Evolutionary conservation across 1,140 invertebrate species (phyloP), one percentile per base, ranked within the genome.

Genomic region (Metaphire vulgaris): DNA sequence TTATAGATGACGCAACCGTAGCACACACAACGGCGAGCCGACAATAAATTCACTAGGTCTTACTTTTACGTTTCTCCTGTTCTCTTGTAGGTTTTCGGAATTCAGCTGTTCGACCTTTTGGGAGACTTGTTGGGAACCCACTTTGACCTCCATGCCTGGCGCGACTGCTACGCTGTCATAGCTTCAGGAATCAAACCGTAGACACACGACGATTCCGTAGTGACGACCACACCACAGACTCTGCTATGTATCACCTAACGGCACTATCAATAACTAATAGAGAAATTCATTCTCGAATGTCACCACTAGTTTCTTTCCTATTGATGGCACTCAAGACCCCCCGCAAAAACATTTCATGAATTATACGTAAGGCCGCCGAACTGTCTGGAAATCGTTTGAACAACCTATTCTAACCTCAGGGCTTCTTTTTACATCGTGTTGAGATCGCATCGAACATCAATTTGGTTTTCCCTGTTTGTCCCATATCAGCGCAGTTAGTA

Each of bases 401-500:
- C 41, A 12, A 56, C 41, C 41, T 56, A 12, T 56, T 12, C 6
- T 56, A 56, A 56, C 41, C 41, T 56, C 41, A 56, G 41, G 41
- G 41, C 41, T 21, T 56, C 41, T 21, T 6, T 56, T 21, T 6
- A 56, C 21, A 12, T 56, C 21, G 41, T 21, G 41, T 56, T 56
- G 41, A 56, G 41, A 56, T 56, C 41, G 41, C 21, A 56, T 21
- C 41, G 41, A 56, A 56, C 41, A 56, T 56, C 41, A 56, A 56
- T 56, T 56, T 56, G 41, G 41, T 56, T 56, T 56, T 56, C 41
- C 41, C 41, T 56, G 21, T 56, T 56, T 56, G 41, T 56, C 41
- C 41, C 41, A 21, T 56, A 56, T 12, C 6, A 12, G 41, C 41
- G 41, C 41, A 56, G 41, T 56, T 56, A 56, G 21, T 21, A 56